Conservation (phyloP, 2,888 invertebrate genomes). For the Danaus chrysippus region DNA sequence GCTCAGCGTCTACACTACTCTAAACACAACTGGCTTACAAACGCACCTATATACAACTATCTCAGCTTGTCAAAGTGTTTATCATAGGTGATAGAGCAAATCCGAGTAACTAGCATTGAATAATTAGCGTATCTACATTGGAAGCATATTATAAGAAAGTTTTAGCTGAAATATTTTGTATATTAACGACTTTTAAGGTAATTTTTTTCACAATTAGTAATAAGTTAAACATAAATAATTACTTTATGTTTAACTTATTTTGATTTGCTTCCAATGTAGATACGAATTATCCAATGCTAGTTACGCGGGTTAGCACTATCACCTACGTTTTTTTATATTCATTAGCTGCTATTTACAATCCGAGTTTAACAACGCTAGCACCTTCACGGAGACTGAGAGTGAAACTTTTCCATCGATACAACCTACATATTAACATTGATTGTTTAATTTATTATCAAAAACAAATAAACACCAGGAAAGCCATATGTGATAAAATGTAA, state of each 20-base stretch:
- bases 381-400: conserved; percentile 65
- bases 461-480: conserved; percentile 17
- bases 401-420: conserved; percentile 74
- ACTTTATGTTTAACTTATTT: no score
- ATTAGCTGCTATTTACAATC: neutral
- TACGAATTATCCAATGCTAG: no score
- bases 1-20: conserved; percentile 47
- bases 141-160: no score
- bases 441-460: conserved; percentile 42
- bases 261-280: no score
- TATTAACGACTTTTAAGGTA: no score
- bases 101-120: no score
- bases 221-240: no score
- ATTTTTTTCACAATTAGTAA: no score
- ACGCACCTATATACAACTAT: conserved; percentile 65
- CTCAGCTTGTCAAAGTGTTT: conserved; percentile 54
- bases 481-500: neutral
- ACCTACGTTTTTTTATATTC: conserved; percentile 4
- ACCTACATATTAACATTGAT: conserved; percentile 55
- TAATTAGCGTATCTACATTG: no score
- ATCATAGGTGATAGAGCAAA: no score
- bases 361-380: conserved; percentile 45
- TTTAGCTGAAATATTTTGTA: no score
- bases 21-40: conserved; percentile 62
- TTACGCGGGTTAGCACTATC: no score